A percentile compares a stretch with the other conserved stretches of the same genome.
phyloP scores from a whole-genome alignment of 2,888 invertebrate genomes.

The Latrodectus hesperus region DNA sequence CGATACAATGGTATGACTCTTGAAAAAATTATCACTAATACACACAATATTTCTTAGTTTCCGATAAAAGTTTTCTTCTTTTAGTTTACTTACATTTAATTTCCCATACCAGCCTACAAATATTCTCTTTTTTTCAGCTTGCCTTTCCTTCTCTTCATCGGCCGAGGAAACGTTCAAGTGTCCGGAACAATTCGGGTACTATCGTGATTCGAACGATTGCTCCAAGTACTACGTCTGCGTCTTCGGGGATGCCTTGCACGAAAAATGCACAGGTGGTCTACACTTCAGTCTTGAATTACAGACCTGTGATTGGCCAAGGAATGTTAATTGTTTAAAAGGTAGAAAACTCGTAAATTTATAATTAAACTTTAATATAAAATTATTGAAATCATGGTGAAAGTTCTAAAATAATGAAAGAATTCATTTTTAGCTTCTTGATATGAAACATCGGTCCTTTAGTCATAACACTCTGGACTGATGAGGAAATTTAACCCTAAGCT shows the following conservation, averaged over 20 bases:
- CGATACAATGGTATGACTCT: too few species aligned
- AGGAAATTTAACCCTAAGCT: too few species aligned
- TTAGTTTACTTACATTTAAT: neutral
- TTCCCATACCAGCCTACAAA: neutral
- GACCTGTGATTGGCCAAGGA: slow-evolving; percentile 97
- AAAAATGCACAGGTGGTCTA: slow-evolving; percentile 93
- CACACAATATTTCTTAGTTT: too few species aligned
- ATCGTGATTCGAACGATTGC: slow-evolving; percentile 92
- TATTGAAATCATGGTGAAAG: too few species aligned
- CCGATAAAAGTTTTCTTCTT: too few species aligned
- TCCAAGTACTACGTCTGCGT: slow-evolving; percentile 95
- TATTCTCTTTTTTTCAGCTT: slow-evolving; percentile 31
- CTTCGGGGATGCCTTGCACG: slow-evolving; percentile 91
- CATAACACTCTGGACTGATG: too few species aligned
- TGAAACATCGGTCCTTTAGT: too few species aligned
- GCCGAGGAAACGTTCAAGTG: slow-evolving; percentile 82
- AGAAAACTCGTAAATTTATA: neutral
- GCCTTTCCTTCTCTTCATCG: slow-evolving; percentile 24
- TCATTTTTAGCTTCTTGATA: too few species aligned
- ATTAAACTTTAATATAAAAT: too few species aligned
- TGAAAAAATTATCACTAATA: too few species aligned
- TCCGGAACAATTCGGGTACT: slow-evolving; percentile 96
- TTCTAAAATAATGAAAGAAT: too few species aligned
- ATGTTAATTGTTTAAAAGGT: slow-evolving; percentile 83
- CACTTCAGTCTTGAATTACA: slow-evolving; percentile 97